Evolutionary conservation across 1,140 invertebrate species (phyloP), one percentile per base, ranked within the genome.

Genomic region (Drosophila eugracilis): DNA sequence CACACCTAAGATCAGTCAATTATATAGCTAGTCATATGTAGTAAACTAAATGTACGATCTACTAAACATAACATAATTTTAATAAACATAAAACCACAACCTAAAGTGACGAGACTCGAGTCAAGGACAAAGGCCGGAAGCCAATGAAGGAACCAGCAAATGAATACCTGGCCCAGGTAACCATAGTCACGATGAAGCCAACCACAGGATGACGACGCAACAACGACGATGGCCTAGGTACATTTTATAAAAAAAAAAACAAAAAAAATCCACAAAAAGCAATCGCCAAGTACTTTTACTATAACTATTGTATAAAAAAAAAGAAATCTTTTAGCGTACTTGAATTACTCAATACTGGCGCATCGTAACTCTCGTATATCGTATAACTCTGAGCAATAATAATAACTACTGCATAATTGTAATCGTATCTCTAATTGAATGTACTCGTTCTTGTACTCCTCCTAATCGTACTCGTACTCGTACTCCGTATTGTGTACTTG

Each of bases 351-450:
- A 66, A 67, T 26, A 60, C 54, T 84, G 80, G 77, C 81, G 80
- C 76, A 80, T 84, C 80, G 76, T 84, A 85, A 54, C 52, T 79
- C 78, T 81, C 77, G 83, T 85, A 88, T 70, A 53, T 86, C 62
- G 80, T 85, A 86, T 77, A 76, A 74, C 36, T 86, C 81, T 81
- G 77, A 85, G 67, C 81, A 85, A 79, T 76, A 86, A 85, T 81
- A 59, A 22, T 81, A 59, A 22, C 49, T 67, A 70, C 71, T 48
- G 57, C 66, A 50, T 70, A 70, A 69, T 52, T 58, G 52, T 72
- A 77, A 47, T 72, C 49, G 62, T 58, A 74, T 67, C 44, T 67
- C 47, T 55, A 52, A 78, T 60, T 59, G 62, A 74, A 69, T 77
- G 75, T 75, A 73, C 47, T 59, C 32, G 58, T 75, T 73, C 74